These are phyloP conservation scores for Gadopsis marmoratus DNA, from an alignment of 2,797 vertebrate species.

Conservation along the genomic window DNA sequence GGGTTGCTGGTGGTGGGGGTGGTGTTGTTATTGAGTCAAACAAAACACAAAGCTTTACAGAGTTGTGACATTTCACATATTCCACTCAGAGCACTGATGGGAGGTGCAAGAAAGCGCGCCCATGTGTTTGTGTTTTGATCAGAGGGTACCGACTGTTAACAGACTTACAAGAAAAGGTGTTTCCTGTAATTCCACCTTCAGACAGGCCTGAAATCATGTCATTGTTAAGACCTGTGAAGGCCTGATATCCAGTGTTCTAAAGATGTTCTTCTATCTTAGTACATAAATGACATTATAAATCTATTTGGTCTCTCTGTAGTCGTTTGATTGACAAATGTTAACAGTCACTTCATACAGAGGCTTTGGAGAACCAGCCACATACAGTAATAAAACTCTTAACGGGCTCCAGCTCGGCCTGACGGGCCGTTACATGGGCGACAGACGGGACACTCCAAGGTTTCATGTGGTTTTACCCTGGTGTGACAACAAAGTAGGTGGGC, in stretches of 20 bases:
- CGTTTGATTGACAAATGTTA: not conserved
- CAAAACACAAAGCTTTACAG: conserved; percentile 38
- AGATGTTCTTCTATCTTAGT: not conserved
- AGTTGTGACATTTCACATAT: conserved; percentile 69
- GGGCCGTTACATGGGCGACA: conserved; percentile 12
- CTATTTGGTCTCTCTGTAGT: not conserved
- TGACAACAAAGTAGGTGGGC: conserved; percentile 4
- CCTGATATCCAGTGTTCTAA: not conserved
- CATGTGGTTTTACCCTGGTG: conserved; percentile 12
- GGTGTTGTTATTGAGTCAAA: conserved; percentile 13
- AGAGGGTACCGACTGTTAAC: conserved; percentile 37
- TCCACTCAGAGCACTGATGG: conserved; percentile 15
- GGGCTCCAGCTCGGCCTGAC: not conserved
- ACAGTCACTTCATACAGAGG: not conserved
- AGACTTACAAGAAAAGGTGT: not conserved
- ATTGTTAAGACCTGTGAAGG: not conserved
- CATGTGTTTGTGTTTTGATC: conserved; percentile 66
- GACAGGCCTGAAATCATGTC: not conserved
- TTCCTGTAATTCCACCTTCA: conserved; percentile 37
- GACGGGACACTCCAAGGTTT: conserved; percentile 10
- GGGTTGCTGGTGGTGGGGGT: not conserved
- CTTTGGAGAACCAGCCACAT: not conserved
- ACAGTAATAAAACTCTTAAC: not conserved
- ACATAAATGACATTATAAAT: not conserved
- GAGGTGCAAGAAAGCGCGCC: conserved; percentile 58